Evolutionary conservation across 2,113 vertebrate genomes (phyloP), one percentile per base, ranked within the genome.

Genomic region (Myocastor coypus): DNA sequence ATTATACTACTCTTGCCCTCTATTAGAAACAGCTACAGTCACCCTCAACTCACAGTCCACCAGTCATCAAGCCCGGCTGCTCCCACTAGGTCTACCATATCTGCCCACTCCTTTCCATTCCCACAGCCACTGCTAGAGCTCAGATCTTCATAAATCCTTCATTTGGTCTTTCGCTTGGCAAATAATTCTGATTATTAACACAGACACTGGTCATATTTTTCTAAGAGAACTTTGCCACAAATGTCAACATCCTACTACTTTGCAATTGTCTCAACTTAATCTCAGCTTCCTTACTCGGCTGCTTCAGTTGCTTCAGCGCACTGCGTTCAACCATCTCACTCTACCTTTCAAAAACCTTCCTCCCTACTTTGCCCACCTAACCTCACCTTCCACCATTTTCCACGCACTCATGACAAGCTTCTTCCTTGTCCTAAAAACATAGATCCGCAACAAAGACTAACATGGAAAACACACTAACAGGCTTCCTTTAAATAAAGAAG

Each of bases 151-250:
- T 32, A 24, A 26, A 37, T 40, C 28, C 63, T 96, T 42, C 46
- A 40, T 17, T 63, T 28, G 19, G 59, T 42, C 83, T 42, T 30
- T 89, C 17, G 77, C n/a, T 84, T 61, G 63, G 86, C 52, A 85
- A 86, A 95, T 37, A 93, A 55, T 50, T 77, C 57, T 89, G n/a
- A n/a, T n/a, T 69, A 57, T 95, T 30, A 68, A 94, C 32, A 30
- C 57, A 93, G 81, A 89, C n/a, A 91, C 3, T 50, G 26, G 50
- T 34, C 81, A 69, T 46, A 80, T 59, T 57, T 55, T 83, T 80
- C 52, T 68, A 82, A 78, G 19, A 87, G 46, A 68, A 85, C 17
- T 61, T 63, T 55, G 59, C 30, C 20, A 17, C n/a, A 2, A 6
- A 20, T 64, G 34, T 89, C 82, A 80, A 87, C 8, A 19, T 68